Percentiles rank a stretch among this genome's conserved stretches.
phyloP scores from a whole-genome alignment of 2,797 vertebrate genomes.

The Fundulus diaphanus region DNA sequence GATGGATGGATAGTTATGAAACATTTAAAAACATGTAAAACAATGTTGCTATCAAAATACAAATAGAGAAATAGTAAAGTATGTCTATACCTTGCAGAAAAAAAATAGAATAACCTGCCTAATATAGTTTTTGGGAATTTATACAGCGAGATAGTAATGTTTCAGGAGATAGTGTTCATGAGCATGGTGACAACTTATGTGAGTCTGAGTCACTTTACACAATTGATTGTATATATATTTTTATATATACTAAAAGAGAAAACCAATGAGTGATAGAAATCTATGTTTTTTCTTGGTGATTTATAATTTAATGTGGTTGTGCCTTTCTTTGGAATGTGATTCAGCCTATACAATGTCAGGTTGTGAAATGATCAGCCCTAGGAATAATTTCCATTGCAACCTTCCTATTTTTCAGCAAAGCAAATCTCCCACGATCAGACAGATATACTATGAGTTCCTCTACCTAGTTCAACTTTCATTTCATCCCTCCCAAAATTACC shows the following conservation, averaged over 20 bases:
- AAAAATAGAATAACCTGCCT: neutral
- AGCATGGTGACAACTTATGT: neutral
- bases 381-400: neutral
- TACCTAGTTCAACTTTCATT: neutral
- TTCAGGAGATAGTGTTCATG: neutral
- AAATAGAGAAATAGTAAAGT: neutral
- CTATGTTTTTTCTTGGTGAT: fast-evolving
- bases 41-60: neutral
- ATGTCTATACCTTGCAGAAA: neutral
- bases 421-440: neutral
- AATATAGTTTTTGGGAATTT: neutral
- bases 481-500: neutral
- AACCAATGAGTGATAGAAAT: neutral
- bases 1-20: neutral
- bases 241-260: neutral
- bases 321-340: neutral
- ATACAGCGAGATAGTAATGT: neutral
- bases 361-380: neutral
- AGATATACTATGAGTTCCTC: neutral
- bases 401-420: neutral
- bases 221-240: too few relatives aligned
- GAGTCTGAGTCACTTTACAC: too few relatives aligned
- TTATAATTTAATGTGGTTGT: neutral
- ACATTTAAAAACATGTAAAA: neutral
- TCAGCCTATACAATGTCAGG: too few relatives aligned